These are phyloP conservation scores for Sula dactylatra DNA, from an alignment of 2,113 vertebrate species.

Conservation along the genomic window DNA sequence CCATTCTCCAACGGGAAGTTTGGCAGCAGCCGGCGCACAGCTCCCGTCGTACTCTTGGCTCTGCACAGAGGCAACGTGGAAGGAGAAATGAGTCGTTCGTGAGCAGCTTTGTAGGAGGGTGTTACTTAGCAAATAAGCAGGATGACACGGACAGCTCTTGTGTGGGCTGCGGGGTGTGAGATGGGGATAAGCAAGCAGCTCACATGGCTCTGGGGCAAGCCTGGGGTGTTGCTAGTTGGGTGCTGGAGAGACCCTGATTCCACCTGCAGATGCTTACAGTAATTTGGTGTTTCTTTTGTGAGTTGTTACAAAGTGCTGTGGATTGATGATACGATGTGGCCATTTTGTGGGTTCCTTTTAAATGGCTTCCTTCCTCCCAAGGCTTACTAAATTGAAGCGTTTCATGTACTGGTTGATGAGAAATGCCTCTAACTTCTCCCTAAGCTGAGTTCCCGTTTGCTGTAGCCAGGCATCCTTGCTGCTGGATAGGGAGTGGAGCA, in stretches of 20 bases:
- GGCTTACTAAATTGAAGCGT: neutral
- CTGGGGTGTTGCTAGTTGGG: neutral
- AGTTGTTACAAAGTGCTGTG: neutral
- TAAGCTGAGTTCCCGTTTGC: neutral
- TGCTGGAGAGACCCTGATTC: neutral
- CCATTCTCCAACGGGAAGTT: neutral
- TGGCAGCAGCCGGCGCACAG: neutral
- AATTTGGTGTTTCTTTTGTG: neutral
- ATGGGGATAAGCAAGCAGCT: neutral
- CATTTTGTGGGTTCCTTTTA: constrained; percentile 4
- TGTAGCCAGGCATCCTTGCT: neutral
- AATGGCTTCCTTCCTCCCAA: neutral
- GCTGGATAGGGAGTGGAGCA: neutral
- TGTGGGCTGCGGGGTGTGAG: constrained; percentile 36
- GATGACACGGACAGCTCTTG: neutral
- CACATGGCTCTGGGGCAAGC: neutral
- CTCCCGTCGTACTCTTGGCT: neutral
- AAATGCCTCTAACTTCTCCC: neutral
- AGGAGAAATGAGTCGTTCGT: neutral
- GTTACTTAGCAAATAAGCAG: constrained; percentile 15
- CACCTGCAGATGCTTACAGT: neutral
- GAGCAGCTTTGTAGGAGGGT: constrained; percentile 33
- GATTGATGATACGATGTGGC: neutral
- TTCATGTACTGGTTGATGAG: neutral
- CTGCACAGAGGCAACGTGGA: neutral